Evolutionary conservation across 1,140 invertebrate species (phyloP), one percentile per base, ranked within the genome.

Genomic region (Hirudo medicinalis): DNA sequence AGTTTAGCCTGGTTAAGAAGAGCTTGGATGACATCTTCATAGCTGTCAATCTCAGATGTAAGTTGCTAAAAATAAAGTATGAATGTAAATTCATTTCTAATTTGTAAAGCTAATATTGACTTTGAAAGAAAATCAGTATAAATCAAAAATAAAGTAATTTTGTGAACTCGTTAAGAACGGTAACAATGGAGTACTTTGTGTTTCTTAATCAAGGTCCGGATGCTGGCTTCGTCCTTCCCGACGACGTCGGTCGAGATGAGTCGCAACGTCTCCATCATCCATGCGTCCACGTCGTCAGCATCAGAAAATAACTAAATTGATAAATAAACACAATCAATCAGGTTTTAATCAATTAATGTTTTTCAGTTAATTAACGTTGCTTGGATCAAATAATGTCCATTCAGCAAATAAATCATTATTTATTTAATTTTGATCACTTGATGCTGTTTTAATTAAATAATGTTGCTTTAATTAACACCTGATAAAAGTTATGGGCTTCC

Each of bases 231-330:
- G 80, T 99, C 96, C 63, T 93, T 87, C 13, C 97, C 97, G 25
- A 97, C 95, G 84, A 99, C 96, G 80, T 99, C 95, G 71, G 91
- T 95, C 2, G 93, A 96, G 0, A 99, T 94, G 73, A 99, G 84
- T 72, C 94, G 87, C 53, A 97, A 83, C 13, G 92, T 96, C 80
- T 99, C 96, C 74, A 97, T 80, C 91, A 99, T 96, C 92, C 94
- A 98, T 76, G 93, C 92, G 78, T 99, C 96, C 67, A 98, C 90
- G 81, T 99, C 96, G 82, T 97, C 96, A 32, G 95, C 95, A 85
- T 99, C 95, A 36, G 95, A 91, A 81, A 99, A 97, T 80, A 99
- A 88, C 85, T 87, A 74, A 63, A 76, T 75, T 54, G 25, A n/a
- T 22, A 36, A 54, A 54, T 20, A 71, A 43, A 68, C 5, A 57